Evolutionary conservation across 64 coral and sea anemone genomes (phyloP).

Genomic region (Anthopleura sola): DNA sequence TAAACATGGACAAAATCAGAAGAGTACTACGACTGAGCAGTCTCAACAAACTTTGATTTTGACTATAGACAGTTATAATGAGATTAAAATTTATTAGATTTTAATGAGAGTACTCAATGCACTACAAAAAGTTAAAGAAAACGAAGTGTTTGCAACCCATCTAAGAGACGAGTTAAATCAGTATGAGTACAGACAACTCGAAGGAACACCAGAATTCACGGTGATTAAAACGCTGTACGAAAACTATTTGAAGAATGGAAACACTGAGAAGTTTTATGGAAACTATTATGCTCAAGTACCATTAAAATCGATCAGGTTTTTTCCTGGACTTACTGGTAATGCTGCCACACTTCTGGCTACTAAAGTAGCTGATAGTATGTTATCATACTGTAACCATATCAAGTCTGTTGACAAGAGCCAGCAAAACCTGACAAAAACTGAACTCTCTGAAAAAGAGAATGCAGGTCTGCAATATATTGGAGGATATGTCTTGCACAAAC

Average conservation of each 20-base stretch:
- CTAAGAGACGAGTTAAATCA: constrained; percentile 1
- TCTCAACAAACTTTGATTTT: too few species aligned
- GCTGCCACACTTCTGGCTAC: constrained; percentile 43
- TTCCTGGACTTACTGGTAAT: constrained; percentile 33
- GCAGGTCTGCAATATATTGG: constrained; percentile 28
- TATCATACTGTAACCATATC: constrained; percentile 28
- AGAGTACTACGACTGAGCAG: too few species aligned
- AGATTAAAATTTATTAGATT: too few species aligned
- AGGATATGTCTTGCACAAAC: constrained; percentile 25
- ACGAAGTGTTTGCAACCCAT: not conserved
- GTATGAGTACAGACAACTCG: not conserved
- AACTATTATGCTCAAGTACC: constrained; percentile 33
- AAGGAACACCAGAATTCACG: constrained; percentile 26
- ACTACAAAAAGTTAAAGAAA: constrained; percentile 15
- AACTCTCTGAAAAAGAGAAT: constrained; percentile 29
- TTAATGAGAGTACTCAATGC: constrained; percentile 8
- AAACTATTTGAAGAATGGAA: constrained; percentile 23
- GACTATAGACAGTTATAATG: too few species aligned
- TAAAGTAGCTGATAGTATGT: constrained; percentile 39
- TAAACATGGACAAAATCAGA: constrained; percentile 25
- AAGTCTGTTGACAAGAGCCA: constrained; percentile 35
- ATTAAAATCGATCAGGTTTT: constrained; percentile 30
- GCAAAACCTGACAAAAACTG: not conserved
- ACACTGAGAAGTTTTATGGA: constrained; percentile 40
- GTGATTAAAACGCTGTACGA: constrained; percentile 28